A percentile compares a stretch with the other conserved stretches of the same genome.
Evolutionary conservation across 2,888 invertebrate species (phyloP).

Genomic region (Callimorpha dominula): DNA sequence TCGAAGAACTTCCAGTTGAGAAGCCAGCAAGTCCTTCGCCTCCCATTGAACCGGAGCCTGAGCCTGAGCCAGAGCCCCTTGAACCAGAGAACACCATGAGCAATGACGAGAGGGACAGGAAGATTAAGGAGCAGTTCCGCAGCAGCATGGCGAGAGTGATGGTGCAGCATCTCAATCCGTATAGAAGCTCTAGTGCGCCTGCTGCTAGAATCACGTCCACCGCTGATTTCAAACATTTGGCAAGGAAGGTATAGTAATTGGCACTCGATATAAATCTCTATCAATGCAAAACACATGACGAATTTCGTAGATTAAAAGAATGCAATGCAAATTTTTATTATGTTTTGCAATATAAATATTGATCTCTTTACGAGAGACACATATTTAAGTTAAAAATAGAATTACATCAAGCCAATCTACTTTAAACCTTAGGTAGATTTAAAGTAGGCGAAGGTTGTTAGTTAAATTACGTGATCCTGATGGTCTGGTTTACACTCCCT

Average conservation of each 20-base stretch:
- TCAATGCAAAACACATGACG: no score
- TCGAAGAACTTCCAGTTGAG: constrained; percentile 41
- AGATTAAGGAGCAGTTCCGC: constrained; percentile 95
- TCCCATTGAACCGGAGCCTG: constrained; percentile 49
- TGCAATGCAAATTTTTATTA: no score
- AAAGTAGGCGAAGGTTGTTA: neutral
- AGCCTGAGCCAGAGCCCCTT: constrained; percentile 56
- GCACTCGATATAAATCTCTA: neutral
- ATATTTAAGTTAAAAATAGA: no score
- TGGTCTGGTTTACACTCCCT: neutral
- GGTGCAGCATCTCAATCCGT: constrained; percentile 95
- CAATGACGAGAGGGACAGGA: constrained; percentile 84
- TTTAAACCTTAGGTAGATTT: neutral
- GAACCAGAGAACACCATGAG: constrained; percentile 17
- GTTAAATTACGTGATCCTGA: no score
- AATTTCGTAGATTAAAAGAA: no score
- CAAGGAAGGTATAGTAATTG: constrained; percentile 91
- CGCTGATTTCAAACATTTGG: constrained; percentile 97
- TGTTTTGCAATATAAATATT: neutral
- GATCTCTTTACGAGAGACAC: neutral
- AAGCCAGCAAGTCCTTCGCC: constrained; percentile 31
- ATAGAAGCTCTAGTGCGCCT: constrained; percentile 94
- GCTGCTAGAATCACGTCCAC: constrained; percentile 94
- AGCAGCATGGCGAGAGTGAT: constrained; percentile 93
- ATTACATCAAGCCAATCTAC: no score